A percentile compares a stretch with the other conserved stretches of the same genome.
Evolutionary conservation across 2,113 vertebrate genomes (phyloP).

Genomic region (Origma solitaria): DNA sequence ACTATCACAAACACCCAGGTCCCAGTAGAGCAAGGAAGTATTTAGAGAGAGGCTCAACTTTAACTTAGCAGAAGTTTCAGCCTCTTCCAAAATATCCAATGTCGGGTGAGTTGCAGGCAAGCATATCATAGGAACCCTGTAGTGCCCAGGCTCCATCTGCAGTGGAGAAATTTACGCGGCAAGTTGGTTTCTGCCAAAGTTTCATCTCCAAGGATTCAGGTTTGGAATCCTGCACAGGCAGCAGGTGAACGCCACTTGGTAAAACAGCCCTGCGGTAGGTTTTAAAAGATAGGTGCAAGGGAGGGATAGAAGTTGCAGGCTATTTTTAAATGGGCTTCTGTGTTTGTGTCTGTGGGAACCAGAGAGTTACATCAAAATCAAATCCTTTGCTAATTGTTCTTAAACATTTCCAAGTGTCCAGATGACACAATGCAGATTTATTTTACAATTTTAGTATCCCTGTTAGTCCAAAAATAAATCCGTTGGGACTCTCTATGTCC

Average conservation of each 20-base stretch:
- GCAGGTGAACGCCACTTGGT: neutral
- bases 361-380: neutral
- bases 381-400: neutral
- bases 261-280: neutral
- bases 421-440: neutral
- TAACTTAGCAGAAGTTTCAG: neutral
- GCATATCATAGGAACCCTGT: neutral
- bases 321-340: neutral
- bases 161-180: neutral
- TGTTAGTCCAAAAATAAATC: neutral
- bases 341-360: neutral
- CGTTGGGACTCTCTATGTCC: neutral
- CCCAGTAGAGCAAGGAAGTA: neutral
- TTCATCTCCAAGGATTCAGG: constrained; percentile 8
- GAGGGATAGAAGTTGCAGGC: neutral
- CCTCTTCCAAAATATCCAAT: neutral
- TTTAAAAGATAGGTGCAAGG: neutral
- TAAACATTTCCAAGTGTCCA: neutral
- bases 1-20: neutral
- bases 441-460: neutral
- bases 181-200: neutral
- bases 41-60: neutral
- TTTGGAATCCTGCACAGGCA: neutral
- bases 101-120: neutral
- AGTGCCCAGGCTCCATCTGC: neutral